Evolutionary conservation across 35 echinoderm and acorn worm genomes (phyloP), one percentile per base, ranked within the genome.

Genomic region (Heliocidaris tuberculata): DNA sequence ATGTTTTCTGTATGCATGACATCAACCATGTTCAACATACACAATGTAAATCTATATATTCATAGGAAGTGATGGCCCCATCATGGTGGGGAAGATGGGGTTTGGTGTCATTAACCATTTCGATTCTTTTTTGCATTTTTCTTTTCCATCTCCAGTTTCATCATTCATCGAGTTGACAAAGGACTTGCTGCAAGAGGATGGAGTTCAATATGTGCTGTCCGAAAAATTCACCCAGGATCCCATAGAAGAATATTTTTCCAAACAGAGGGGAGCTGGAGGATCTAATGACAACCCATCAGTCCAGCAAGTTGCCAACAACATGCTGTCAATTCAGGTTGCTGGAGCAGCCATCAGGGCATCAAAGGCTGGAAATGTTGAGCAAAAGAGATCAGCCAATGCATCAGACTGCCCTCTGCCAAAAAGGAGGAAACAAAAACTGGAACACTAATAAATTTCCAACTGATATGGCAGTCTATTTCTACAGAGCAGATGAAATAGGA

Each of bases 151-250:
- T 95, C 8, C 93, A 97, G 96, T 96, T 54, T n/a, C 16, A 16
- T 96, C 96, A 4, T 97, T 97, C 90, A 89, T 95, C 30, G 59
- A 96, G n/a, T 88, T 97, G 7, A 86, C 86, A 42, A 94, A 96
- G 60, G 93, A 95, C 31, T 94, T 96, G 85, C 95, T 97, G 2
- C 32, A 54, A 78, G 42, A 95, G 32, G 94, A 95, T 0, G 94
- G 94, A 56, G 95, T 97, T 5, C 60, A 96, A n/a, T 96, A 88
- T 93, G 70, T 97, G 9, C 91, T 96, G 16, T 95, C 93, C 27
- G 97, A 97, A 24, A 95, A 96, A 32, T 90, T 97, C 7, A 94
- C 95, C 30, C 95, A 97, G 50, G 95, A 97, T 32, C 93, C 95
- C 5, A 52, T 97, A 9, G 93, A 97, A 56, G 93, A 95, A 50